phyloP scores from a whole-genome alignment of 2,797 vertebrate species.

The Poecile montanus region DNA sequence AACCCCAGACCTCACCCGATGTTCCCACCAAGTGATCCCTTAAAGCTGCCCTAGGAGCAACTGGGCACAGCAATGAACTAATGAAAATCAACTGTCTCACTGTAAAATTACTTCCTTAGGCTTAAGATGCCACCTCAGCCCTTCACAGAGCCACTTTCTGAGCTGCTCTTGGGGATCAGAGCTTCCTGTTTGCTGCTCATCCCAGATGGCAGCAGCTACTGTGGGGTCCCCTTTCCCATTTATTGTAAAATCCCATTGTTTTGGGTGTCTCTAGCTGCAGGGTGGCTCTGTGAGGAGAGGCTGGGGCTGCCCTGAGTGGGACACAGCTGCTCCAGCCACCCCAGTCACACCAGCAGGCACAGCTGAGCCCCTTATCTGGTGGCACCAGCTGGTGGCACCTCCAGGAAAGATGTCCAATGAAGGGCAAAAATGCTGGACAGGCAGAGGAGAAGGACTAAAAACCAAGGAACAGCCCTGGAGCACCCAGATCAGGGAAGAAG shows the following conservation, averaged over 20 bases:
- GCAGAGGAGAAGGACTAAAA: neutral
- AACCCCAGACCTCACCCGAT: fast-evolving
- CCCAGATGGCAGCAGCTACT: neutral
- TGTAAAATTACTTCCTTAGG: neutral
- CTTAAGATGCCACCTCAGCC: neutral
- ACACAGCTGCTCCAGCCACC: neutral
- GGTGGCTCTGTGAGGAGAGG: neutral
- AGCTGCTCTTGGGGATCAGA: neutral
- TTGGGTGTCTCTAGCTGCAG: neutral
- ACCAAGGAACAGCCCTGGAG: fast-evolving
- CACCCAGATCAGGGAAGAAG: neutral
- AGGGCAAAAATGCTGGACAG: neutral
- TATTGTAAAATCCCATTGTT: neutral
- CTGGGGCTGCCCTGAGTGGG: neutral
- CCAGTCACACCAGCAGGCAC: neutral
- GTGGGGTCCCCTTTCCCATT: neutral
- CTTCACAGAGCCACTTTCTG: neutral
- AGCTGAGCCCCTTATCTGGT: neutral
- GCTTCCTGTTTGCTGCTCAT: neutral
- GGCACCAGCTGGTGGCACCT: too few relatives aligned
- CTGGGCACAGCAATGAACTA: fast-evolving
- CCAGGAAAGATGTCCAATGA: neutral
- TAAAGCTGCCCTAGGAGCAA: neutral
- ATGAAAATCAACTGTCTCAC: neutral
- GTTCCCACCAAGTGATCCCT: neutral